These are phyloP conservation scores for Brachionus angularis DNA, from an alignment of 1,140 invertebrate genomes.

Conservation along the genomic window DNA sequence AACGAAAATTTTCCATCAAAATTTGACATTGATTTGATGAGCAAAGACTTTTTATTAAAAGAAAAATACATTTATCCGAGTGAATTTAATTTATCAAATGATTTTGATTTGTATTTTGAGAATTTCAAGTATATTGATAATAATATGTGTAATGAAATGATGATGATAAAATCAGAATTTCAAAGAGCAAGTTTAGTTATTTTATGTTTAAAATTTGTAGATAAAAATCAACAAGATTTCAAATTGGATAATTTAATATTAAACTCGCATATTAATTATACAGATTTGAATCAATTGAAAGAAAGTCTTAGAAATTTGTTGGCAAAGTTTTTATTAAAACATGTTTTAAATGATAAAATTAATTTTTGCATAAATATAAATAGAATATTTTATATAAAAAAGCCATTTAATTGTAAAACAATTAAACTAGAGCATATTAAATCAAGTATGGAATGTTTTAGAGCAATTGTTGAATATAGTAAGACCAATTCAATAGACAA, in stretches of 20 bases:
- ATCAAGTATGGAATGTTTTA: constrained; percentile 17
- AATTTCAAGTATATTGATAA: too few relatives aligned
- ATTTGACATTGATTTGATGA: too few relatives aligned
- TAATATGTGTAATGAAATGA: too few relatives aligned
- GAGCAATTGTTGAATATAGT: constrained; percentile 25
- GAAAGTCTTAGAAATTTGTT: background rate
- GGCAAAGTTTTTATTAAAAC: background rate
- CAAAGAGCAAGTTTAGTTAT: too few relatives aligned
- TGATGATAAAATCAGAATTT: too few relatives aligned
- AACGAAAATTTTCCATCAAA: too few relatives aligned
- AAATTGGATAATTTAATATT: too few relatives aligned
- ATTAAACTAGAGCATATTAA: constrained; percentile 29
- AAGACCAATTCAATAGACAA: background rate
- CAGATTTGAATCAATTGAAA: background rate
- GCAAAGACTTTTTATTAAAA: too few relatives aligned
- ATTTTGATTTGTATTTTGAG: too few relatives aligned
- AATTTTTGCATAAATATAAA: background rate
- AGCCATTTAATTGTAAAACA: constrained; percentile 6
- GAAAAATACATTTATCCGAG: too few relatives aligned
- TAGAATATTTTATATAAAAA: background rate
- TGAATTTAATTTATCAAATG: too few relatives aligned
- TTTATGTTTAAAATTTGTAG: too few relatives aligned
- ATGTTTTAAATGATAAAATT: background rate
- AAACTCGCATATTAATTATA: background rate
- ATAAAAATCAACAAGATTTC: background rate